These are phyloP conservation scores for Oryzias woworae DNA, from an alignment of 2,113 vertebrate species.

Conservation along the genomic window DNA sequence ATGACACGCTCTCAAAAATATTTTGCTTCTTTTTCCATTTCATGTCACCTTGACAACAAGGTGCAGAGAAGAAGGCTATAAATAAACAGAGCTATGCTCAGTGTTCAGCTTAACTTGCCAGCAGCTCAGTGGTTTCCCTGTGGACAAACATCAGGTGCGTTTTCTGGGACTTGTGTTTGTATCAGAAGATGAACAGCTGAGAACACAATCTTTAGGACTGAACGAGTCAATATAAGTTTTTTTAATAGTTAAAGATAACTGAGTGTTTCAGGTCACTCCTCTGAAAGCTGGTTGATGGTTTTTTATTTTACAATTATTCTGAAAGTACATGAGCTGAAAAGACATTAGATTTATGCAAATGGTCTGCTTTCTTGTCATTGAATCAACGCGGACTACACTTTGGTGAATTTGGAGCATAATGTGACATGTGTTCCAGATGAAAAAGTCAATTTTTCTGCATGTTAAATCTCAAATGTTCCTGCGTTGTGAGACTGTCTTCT, in stretches of 20 bases:
- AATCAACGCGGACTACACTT: background rate
- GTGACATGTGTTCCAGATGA: constrained; percentile 23
- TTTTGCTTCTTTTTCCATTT: background rate
- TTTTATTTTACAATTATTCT: background rate
- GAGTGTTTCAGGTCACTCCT: constrained; percentile 1
- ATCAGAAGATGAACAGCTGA: constrained; percentile 7
- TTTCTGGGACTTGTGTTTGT: background rate
- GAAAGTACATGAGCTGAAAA: background rate
- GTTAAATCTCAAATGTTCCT: constrained; percentile 18
- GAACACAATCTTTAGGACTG: background rate
- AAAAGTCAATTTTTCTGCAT: constrained; percentile 41
- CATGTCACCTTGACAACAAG: constrained; percentile 16
- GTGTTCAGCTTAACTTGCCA: constrained; percentile 1
- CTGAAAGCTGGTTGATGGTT: background rate
- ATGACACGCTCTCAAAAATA: background rate
- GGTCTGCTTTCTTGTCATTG: background rate
- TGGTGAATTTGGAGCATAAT: constrained; percentile 21
- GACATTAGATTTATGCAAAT: background rate
- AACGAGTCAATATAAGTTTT: background rate
- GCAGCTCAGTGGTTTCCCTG: constrained; percentile 8
- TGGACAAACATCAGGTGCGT: constrained; percentile 1
- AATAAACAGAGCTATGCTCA: constrained; percentile 1
- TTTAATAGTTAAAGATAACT: background rate
- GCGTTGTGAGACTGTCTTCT: constrained; percentile 42
- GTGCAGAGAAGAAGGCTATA: constrained; percentile 1